Conservation (phyloP, 2,888 invertebrate genomes). For the Helleia helle region DNA sequence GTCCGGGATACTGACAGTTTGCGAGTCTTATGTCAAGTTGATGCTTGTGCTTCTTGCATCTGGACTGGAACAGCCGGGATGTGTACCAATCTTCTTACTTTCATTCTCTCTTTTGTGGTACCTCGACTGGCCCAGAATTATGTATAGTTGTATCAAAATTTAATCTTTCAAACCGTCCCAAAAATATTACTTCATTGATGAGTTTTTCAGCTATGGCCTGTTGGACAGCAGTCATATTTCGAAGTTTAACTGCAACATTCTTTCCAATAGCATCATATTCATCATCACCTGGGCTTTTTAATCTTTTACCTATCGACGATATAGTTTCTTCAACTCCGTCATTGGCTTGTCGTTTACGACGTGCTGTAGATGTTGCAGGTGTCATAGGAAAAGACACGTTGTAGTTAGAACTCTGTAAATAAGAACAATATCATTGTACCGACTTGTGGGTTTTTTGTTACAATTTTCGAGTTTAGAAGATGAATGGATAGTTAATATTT, state of each 20-base stretch:
- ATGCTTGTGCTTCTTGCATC: too few species aligned
- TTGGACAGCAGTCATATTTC: constrained; percentile 19
- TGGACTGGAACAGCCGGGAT: not conserved
- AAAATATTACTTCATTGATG: constrained; percentile 19
- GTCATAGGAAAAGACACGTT: too few species aligned
- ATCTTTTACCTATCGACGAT: constrained; percentile 13
- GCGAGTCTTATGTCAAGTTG: too few species aligned
- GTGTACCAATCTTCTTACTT: constrained; percentile 6
- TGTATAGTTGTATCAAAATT: constrained; percentile 6
- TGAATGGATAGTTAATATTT: not conserved
- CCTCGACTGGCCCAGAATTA: constrained; percentile 7
- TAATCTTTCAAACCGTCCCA: constrained; percentile 11
- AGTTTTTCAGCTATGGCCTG: constrained; percentile 20
- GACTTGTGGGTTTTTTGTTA: too few species aligned
- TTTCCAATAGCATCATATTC: constrained; percentile 15
- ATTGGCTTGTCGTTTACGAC: too few species aligned
- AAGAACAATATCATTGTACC: too few species aligned
- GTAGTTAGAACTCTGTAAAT: too few species aligned
- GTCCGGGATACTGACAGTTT: too few species aligned
- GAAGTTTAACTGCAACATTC: constrained; percentile 20
- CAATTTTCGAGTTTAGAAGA: not conserved
- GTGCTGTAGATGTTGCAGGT: too few species aligned
- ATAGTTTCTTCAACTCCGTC: constrained; percentile 6
- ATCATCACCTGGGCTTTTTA: constrained; percentile 19
- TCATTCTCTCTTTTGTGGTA: too few species aligned